A percentile compares a stretch with the other conserved stretches of the same genome.
These are phyloP conservation scores for Piaya cayana DNA, from an alignment of 2,113 vertebrate genomes.

Conservation along the genomic window DNA sequence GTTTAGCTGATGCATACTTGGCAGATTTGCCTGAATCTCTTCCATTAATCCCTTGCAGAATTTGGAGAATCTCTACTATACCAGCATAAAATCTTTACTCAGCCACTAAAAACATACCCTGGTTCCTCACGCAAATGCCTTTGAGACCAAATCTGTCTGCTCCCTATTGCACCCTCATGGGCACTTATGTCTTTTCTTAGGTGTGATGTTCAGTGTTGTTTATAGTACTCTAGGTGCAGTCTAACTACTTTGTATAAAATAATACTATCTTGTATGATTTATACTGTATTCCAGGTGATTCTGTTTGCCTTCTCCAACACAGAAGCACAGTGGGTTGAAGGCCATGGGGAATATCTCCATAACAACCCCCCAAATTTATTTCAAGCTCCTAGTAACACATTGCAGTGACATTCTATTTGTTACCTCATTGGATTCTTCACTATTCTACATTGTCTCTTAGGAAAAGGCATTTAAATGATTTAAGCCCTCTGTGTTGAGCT, in stretches of 20 bases:
- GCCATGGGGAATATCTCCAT: conserved; percentile 40
- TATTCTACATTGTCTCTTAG: conserved; percentile 36
- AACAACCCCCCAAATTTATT: conserved; percentile 69
- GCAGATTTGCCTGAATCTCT: not conserved
- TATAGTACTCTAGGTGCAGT: conserved; percentile 55
- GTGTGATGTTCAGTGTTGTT: conserved; percentile 53
- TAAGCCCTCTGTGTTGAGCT: conserved; percentile 4
- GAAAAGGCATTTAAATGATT: conserved; percentile 61
- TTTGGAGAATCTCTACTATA: conserved; percentile 16
- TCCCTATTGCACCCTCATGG: conserved; percentile 30
- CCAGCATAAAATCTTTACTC: conserved; percentile 47
- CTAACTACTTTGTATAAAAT: conserved; percentile 68
- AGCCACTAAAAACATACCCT: not conserved
- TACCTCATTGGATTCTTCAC: conserved; percentile 32
- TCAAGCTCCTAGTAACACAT: not conserved
- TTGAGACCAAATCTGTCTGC: conserved; percentile 4
- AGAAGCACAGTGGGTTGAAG: conserved; percentile 39
- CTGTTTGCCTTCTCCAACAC: conserved; percentile 34
- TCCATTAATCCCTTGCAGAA: conserved; percentile 16
- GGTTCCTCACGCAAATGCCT: conserved; percentile 28
- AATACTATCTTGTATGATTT: conserved; percentile 66
- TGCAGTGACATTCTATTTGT: conserved; percentile 40
- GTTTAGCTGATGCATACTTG: not conserved
- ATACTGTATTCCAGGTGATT: conserved; percentile 54
- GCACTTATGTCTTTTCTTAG: conserved; percentile 66